Conservation (phyloP, 1,140 invertebrate species). For the Trachymyrmex cornetzi region DNA sequence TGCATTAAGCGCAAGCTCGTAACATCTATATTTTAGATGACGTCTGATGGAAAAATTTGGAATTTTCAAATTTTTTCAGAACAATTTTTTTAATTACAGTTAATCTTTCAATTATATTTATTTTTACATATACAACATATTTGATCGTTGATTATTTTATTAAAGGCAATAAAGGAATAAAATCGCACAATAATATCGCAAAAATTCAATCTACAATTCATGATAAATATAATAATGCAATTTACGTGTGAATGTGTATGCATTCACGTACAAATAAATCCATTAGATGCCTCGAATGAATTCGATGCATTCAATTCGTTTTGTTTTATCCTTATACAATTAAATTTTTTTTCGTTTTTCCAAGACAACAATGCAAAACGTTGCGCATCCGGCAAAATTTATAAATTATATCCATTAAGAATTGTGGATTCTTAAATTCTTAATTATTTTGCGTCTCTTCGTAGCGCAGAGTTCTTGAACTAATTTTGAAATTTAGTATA, state of each 20-base stretch:
- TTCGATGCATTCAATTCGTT: background rate
- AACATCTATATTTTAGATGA: background rate
- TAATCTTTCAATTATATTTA: background rate
- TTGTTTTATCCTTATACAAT: background rate
- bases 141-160: conserved; percentile 16
- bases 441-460: background rate
- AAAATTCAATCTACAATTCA: conserved; percentile 7
- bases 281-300: background rate
- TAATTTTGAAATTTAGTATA: background rate
- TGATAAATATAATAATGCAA: background rate
- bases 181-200: background rate
- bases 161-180: background rate
- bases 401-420: background rate
- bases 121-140: background rate
- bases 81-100: background rate
- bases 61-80: background rate
- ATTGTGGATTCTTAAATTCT: background rate
- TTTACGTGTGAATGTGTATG: background rate
- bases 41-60: background rate
- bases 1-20: background rate
- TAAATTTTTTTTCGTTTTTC: background rate
- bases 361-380: background rate
- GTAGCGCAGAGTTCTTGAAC: background rate
- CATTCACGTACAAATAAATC: background rate
- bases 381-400: background rate